Conservation (phyloP, 2,113 vertebrate species). For the Ailurus styani region DNA sequence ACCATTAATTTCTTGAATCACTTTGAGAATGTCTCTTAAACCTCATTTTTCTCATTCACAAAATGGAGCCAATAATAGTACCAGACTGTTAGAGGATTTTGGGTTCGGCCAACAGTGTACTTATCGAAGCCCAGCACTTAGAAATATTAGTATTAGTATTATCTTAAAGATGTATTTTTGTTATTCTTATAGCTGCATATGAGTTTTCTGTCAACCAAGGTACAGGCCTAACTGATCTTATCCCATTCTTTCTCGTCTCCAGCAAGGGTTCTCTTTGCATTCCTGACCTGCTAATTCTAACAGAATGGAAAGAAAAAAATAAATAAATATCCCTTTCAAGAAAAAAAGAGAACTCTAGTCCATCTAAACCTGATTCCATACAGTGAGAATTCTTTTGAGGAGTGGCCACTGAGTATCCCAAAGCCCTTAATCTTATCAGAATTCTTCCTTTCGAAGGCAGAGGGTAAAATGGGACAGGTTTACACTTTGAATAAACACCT, state of each 20-base stretch:
- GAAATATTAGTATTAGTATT: neutral
- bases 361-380: neutral
- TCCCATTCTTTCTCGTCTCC: neutral
- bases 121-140: neutral
- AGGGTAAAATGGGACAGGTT: neutral
- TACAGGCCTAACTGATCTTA: neutral
- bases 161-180: neutral
- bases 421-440: neutral
- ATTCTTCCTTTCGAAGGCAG: neutral
- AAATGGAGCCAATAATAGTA: neutral
- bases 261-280: neutral
- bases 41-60: neutral
- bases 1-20: neutral
- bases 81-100: neutral
- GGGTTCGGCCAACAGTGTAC: fast-evolving
- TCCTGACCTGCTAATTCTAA: neutral
- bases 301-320: neutral
- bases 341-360: neutral
- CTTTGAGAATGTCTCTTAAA: neutral
- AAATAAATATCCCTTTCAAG: neutral
- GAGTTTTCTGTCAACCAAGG: neutral
- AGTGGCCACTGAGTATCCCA: neutral
- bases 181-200: neutral
- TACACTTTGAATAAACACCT: neutral
- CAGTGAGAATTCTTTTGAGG: neutral